phyloP scores from a whole-genome alignment of 2,888 invertebrate species.

The Cremastobaeus sp. region DNA sequence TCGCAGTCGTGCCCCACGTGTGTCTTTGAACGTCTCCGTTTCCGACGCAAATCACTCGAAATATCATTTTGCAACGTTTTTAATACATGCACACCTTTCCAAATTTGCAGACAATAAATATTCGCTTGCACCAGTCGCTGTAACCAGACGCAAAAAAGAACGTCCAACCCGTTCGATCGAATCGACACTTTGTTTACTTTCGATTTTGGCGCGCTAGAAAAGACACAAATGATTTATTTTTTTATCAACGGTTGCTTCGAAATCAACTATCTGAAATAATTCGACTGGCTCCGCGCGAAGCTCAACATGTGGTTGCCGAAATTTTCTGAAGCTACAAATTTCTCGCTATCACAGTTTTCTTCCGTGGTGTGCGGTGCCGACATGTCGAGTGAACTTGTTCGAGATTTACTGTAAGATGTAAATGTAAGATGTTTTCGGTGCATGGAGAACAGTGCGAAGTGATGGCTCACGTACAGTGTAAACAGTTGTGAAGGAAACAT shows the following conservation, averaged over 20 bases:
- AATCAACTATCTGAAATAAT: conserved; percentile 18
- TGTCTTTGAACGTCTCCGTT: conserved; percentile 53
- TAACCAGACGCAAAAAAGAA: neutral
- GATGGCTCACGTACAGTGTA: conserved; percentile 5
- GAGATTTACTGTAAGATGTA: neutral
- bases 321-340: too few relatives aligned
- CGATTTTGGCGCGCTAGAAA: too few relatives aligned
- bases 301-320: conserved; percentile 23
- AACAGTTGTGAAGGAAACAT: conserved; percentile 22
- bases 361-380: neutral
- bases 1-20: conserved; percentile 72
- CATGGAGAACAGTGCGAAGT: conserved; percentile 7
- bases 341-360: neutral
- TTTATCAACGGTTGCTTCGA: neutral
- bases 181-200: too few relatives aligned
- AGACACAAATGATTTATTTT: conserved; percentile 11
- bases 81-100: too few relatives aligned
- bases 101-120: too few relatives aligned
- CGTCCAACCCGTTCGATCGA: neutral
- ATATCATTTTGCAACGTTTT: neutral
- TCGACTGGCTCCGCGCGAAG: neutral
- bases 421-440: conserved; percentile 2
- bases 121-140: too few relatives aligned
- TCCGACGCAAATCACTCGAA: neutral
- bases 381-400: conserved; percentile 4